Base-by-base conservation (phyloP, 2,797 vertebrate genomes). In the Serranus cabrilla region DNA sequence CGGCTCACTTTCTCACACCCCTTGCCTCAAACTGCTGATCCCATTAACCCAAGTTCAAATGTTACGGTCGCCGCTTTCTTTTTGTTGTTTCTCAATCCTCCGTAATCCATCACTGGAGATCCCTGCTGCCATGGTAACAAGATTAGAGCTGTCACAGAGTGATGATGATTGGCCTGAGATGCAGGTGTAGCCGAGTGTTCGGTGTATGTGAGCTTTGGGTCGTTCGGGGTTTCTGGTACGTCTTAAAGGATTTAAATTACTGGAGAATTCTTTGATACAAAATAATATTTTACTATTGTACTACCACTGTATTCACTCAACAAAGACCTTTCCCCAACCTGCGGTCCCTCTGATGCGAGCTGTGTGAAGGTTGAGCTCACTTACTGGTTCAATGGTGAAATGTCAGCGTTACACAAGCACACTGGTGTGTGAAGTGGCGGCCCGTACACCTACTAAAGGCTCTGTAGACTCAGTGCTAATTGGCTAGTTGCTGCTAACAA, bases 141-240 rank as follows among this genome's bases (percentile, higher is more conserved):
- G 71, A 87, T 94, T 92, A 92, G 74, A 87, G 40, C 76, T 91
- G 91, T 87, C 91, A 90, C 86, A 91, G 89, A 93, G 80, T 90
- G 91, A 93, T 94, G 92, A 92, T 92, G 87, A 91, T 93, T 78
- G 76, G 84, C 71, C 80, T 81, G 69, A 89, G 91, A 90, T 92
- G 74, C 81, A 80, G 83, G 88, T 76, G 76, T 40, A 69, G 73
- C 47, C n/a, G n/a, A n/a, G 63, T 23, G 16, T 45, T 18, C 11
- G 70, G 54, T n/a, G 46, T 50, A 25, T 8, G 21, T 80, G 77
- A 78, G 73, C 82, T 86, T 67, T 58, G 57, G 66, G 73, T 72
- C 3, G 1, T 10, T 21, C n/a, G 37, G 65, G 17, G 52, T 34
- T 63, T 80, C 43, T 50, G 37, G 6, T 49, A 25, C 42, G 8